Conservation (phyloP, 1,140 invertebrate genomes). For the Drosophila trapezifrons region DNA sequence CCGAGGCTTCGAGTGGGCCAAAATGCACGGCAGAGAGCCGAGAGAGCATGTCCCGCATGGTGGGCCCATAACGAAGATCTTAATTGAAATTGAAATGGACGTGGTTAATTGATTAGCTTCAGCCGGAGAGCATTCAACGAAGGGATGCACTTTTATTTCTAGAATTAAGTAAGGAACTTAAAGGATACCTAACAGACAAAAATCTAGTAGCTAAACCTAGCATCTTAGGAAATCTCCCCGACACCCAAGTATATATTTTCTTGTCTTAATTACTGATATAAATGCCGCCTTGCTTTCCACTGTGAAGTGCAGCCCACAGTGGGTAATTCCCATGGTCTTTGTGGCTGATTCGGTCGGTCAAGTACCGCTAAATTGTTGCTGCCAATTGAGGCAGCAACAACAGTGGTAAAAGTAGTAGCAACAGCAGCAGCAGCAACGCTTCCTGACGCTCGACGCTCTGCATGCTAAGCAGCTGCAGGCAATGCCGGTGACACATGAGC, state of each 20-base stretch:
- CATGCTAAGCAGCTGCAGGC: slow-evolving; percentile 75
- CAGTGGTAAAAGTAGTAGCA: slow-evolving; percentile 18
- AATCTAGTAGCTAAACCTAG: background rate
- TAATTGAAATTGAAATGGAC: slow-evolving; percentile 24
- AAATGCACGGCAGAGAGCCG: slow-evolving; percentile 1
- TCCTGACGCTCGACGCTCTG: slow-evolving; percentile 68
- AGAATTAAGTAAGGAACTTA: no score
- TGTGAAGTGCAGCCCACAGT: slow-evolving; percentile 36
- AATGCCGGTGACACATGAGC: slow-evolving; percentile 62
- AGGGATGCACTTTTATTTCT: slow-evolving; percentile 1
- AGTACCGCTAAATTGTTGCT: slow-evolving; percentile 78
- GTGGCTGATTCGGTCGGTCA: slow-evolving; percentile 46
- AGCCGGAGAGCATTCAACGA: background rate
- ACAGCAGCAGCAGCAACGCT: slow-evolving; percentile 37
- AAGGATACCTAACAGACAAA: no score
- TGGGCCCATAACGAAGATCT: slow-evolving; percentile 23
- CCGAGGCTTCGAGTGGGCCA: slow-evolving; percentile 39
- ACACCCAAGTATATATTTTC: background rate
- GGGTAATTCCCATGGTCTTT: slow-evolving; percentile 70
- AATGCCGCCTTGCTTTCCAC: slow-evolving; percentile 20
- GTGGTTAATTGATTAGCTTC: slow-evolving; percentile 18
- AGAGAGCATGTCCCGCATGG: slow-evolving; percentile 39
- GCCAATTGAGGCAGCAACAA: slow-evolving; percentile 42
- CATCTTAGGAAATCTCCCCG: background rate
- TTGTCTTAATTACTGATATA: background rate